A percentile compares a stretch with the other conserved stretches of the same genome.
These are phyloP conservation scores for Carettochelys insculpta DNA, from an alignment of 2,113 vertebrate genomes.

Conservation along the genomic window DNA sequence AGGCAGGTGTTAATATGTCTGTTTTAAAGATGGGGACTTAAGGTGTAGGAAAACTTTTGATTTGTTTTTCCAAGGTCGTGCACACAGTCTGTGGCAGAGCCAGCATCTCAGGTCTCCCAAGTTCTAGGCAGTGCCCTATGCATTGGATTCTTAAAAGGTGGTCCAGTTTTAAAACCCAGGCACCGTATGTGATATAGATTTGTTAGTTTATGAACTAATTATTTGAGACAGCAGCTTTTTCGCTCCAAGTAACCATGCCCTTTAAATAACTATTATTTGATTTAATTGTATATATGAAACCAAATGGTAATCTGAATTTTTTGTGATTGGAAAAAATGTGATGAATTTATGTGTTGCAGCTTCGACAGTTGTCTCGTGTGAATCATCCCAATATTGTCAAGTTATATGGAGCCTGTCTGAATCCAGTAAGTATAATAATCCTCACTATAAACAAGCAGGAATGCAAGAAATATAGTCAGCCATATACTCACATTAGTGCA, in stretches of 20 bases:
- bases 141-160: too few relatives aligned
- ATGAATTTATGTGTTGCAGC: slow-evolving; percentile 78
- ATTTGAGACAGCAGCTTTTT: neutral
- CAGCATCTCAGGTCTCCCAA: neutral
- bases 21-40: neutral
- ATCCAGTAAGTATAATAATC: slow-evolving; percentile 86
- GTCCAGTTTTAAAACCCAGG: neutral
- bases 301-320: neutral
- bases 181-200: neutral
- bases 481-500: neutral
- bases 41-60: neutral
- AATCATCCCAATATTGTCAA: slow-evolving; percentile 99
- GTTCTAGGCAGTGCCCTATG: neutral
- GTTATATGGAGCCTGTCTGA: slow-evolving; percentile 95
- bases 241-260: too few relatives aligned
- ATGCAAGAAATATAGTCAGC: neutral
- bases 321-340: slow-evolving; percentile 13
- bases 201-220: neutral
- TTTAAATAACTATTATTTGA: neutral
- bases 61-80: neutral
- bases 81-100: neutral
- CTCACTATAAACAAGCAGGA: neutral
- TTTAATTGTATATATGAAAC: neutral
- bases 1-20: neutral
- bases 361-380: slow-evolving; percentile 96